Conservation (phyloP, 2,113 vertebrate species). For the Epinephelus cyanopodus region DNA sequence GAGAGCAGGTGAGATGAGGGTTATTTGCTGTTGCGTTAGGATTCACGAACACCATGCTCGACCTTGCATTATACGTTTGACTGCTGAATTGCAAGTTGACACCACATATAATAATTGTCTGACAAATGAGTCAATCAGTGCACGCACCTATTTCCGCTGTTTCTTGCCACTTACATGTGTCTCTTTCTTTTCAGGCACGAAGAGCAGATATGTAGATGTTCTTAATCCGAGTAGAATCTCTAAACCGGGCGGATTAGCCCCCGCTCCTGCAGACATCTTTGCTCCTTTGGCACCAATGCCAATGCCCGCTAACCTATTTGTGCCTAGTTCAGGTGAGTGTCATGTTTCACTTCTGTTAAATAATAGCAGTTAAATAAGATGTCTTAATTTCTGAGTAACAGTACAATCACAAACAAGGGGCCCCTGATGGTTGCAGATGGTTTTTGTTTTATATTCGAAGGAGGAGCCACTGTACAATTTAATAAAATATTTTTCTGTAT, state of each 20-base stretch:
- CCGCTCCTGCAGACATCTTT: constrained; percentile 91
- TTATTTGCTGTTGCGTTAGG: background rate
- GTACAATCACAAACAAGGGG: background rate
- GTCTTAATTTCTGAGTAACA: background rate
- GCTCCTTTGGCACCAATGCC: constrained; percentile 95
- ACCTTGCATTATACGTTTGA: background rate
- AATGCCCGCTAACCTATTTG: constrained; percentile 90
- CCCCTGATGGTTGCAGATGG: background rate
- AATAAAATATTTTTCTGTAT: background rate
- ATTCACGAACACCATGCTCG: background rate
- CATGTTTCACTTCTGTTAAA: background rate
- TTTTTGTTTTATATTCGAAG: constrained; percentile 5
- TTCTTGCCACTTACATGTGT: constrained; percentile 17
- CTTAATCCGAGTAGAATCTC: constrained; percentile 88
- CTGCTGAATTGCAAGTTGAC: background rate
- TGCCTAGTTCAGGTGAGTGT: constrained; percentile 90
- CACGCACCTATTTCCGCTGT: background rate
- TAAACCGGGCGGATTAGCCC: constrained; percentile 79
- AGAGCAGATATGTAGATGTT: constrained; percentile 93
- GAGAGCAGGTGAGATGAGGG: constrained; percentile 89
- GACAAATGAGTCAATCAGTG: background rate
- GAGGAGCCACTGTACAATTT: background rate
- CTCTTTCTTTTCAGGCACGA: constrained; percentile 76
- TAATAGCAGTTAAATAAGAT: background rate
- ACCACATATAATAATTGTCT: background rate